phyloP scores from a whole-genome alignment of 2,797 vertebrate species.

The Adelosebastes latens region DNA sequence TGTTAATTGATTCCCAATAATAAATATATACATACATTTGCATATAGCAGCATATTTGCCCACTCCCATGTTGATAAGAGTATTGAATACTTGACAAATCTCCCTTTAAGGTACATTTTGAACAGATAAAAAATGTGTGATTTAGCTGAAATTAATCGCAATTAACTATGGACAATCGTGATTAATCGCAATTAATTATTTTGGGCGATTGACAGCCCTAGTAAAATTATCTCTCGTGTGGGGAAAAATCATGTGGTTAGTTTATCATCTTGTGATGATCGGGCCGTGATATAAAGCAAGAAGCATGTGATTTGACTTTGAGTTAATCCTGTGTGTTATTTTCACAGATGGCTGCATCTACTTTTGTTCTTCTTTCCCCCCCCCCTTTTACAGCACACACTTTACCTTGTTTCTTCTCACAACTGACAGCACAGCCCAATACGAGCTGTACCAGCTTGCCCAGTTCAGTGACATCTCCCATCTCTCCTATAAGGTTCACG shows the following conservation, averaged over 20 bases:
- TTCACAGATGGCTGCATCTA: conserved; percentile 22
- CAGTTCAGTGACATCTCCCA: conserved; percentile 86
- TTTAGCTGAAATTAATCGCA: too few relatives aligned
- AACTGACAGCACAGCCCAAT: conserved; percentile 90
- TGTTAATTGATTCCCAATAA: too few relatives aligned
- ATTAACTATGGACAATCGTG: too few relatives aligned
- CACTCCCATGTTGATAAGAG: too few relatives aligned
- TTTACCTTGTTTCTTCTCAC: conserved; percentile 92
- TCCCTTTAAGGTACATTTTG: too few relatives aligned
- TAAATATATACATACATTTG: too few relatives aligned
- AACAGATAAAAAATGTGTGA: too few relatives aligned
- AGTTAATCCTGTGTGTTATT: conserved; percentile 29
- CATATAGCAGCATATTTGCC: too few relatives aligned
- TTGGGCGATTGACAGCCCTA: too few relatives aligned
- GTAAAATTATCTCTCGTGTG: neutral
- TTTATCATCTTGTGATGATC: conserved; percentile 1
- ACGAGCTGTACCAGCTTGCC: conserved; percentile 91
- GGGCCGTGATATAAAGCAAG: neutral
- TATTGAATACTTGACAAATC: too few relatives aligned
- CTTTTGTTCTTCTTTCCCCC: neutral
- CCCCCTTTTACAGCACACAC: neutral
- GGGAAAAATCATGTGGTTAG: neutral
- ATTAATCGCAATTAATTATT: too few relatives aligned
- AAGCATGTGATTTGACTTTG: conserved; percentile 25
- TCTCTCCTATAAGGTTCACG: conserved; percentile 88